Conservation (phyloP, 2,888 invertebrate species). For the Steinernema hermaphroditum region DNA sequence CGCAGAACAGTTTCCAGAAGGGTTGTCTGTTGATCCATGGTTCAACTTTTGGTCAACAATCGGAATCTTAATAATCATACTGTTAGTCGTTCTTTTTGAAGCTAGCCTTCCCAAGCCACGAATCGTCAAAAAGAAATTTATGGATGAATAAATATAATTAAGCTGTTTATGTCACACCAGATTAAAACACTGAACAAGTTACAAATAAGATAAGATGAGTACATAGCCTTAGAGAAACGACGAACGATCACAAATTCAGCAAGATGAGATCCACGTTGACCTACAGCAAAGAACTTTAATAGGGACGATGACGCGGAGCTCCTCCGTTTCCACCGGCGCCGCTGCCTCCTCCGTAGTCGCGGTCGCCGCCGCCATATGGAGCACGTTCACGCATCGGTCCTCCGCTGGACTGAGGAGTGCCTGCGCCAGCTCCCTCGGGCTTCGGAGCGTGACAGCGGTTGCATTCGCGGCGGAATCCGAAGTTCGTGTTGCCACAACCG, state of each 20-base stretch:
- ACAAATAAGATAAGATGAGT: too few relatives aligned
- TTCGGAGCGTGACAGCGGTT: slow-evolving; percentile 44
- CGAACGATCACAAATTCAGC: not conserved
- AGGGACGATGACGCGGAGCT: slow-evolving; percentile 3
- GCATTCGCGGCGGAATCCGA: slow-evolving; percentile 59
- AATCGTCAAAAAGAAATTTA: slow-evolving; percentile 4
- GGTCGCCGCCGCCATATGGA: slow-evolving; percentile 1
- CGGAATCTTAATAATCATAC: not conserved
- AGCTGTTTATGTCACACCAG: not conserved
- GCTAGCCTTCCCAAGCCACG: not conserved
- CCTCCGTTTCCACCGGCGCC: not conserved
- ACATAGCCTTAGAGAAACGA: too few relatives aligned
- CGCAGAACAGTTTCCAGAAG: slow-evolving; percentile 10
- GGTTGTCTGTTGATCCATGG: not conserved
- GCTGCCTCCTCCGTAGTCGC: not conserved
- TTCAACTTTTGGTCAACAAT: slow-evolving; percentile 5
- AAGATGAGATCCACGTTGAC: slow-evolving; percentile 7
- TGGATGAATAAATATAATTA: slow-evolving; percentile 8
- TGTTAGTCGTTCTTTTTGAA: not conserved
- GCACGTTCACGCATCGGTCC: not conserved
- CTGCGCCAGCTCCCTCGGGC: not conserved
- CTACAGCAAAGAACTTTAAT: not conserved
- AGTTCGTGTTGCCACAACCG: slow-evolving; percentile 62
- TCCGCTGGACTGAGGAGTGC: not conserved
- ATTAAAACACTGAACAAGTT: not conserved